phyloP scores from a whole-genome alignment of 1,140 invertebrate species.

The Drosophila trapezifrons region DNA sequence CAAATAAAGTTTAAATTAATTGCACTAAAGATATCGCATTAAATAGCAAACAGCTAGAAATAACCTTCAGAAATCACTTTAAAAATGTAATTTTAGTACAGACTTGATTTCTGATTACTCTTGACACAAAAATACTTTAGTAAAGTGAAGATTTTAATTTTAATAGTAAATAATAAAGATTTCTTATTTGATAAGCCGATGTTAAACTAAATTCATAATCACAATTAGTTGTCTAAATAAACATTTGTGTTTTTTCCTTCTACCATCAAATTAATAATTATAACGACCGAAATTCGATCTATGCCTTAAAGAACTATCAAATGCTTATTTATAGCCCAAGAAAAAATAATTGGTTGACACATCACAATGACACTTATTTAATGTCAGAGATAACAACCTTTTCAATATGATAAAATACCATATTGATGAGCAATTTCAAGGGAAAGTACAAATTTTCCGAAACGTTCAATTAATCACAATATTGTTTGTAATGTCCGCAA shows the following conservation, averaged over 20 bases:
- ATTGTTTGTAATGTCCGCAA: too few relatives aligned
- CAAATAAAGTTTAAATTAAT: conserved; percentile 9
- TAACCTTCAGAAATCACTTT: background rate
- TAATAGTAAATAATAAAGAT: too few relatives aligned
- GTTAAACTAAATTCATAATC: too few relatives aligned
- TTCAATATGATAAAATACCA: background rate
- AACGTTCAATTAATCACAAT: background rate
- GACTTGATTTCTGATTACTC: background rate
- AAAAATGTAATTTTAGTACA: background rate
- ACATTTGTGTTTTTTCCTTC: too few relatives aligned
- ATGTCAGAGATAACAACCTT: background rate
- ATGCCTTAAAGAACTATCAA: too few relatives aligned
- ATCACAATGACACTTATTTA: background rate
- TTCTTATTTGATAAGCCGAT: too few relatives aligned
- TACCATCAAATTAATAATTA: too few relatives aligned
- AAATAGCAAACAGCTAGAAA: background rate
- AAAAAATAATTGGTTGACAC: background rate
- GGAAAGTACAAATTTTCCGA: background rate
- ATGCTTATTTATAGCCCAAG: too few relatives aligned
- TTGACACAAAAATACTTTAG: background rate
- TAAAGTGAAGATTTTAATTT: too few relatives aligned
- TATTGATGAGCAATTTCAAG: background rate
- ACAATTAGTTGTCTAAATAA: too few relatives aligned
- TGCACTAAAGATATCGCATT: background rate
- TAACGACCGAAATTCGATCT: too few relatives aligned